phyloP scores from a whole-genome alignment of 1,140 invertebrate species.

The Zaprionus tsacasi region DNA sequence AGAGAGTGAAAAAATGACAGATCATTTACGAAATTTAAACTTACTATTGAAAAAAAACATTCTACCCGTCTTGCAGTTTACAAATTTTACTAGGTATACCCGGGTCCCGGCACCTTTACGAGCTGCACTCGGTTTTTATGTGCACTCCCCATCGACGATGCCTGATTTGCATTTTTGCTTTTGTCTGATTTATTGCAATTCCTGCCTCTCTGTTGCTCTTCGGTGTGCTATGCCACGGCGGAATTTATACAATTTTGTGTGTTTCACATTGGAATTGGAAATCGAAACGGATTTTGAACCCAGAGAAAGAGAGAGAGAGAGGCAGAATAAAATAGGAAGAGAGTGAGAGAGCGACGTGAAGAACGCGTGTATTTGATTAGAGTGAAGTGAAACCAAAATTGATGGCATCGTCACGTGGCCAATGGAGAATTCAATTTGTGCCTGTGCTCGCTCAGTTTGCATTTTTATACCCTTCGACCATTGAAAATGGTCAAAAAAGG shows the following conservation, averaged over 20 bases:
- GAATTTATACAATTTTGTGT: constrained; percentile 56
- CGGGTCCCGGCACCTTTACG: constrained; percentile 27
- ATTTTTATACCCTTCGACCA: no score
- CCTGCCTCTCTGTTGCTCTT: constrained; percentile 22
- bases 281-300: constrained; percentile 15
- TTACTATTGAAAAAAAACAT: not conserved
- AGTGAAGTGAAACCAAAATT: constrained; percentile 21
- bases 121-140: constrained; percentile 37
- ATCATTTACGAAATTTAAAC: not conserved
- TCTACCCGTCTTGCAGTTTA: not conserved
- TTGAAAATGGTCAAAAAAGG: no score
- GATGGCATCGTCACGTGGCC: constrained; percentile 41
- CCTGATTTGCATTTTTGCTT: constrained; percentile 64
- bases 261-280: constrained; percentile 37
- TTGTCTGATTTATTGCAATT: constrained; percentile 72
- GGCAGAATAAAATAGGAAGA: not conserved
- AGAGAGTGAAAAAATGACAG: no score
- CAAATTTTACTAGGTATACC: not conserved
- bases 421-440: constrained; percentile 38
- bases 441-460: constrained; percentile 4
- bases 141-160: constrained; percentile 8
- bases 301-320: not conserved
- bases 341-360: not conserved
- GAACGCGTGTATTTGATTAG: constrained; percentile 45
- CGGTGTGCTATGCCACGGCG: no score